phyloP scores from a whole-genome alignment of 2,113 vertebrate species.

The Cryptotis parvus region DNA sequence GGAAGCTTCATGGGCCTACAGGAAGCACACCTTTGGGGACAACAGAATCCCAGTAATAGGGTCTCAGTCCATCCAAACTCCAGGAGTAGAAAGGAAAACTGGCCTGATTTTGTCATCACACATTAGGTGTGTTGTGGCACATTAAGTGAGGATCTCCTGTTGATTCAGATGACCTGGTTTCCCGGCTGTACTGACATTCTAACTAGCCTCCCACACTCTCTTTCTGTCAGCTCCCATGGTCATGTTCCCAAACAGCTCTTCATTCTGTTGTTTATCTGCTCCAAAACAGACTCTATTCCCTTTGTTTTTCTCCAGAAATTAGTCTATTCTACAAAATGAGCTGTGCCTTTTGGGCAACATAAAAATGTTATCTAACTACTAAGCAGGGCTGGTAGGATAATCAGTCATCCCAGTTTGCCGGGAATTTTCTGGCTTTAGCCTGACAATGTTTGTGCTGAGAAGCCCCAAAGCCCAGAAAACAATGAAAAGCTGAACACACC shows the following conservation, averaged over 20 bases:
- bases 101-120: not conserved
- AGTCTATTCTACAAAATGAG: not conserved
- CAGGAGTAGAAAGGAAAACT: not conserved
- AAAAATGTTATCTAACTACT: not conserved
- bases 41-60: no score
- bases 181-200: not conserved
- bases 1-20: no score
- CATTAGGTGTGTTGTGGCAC: not conserved
- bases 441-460: not conserved
- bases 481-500: not conserved
- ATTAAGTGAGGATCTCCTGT: not conserved
- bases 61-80: not conserved
- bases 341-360: conserved; percentile 3
- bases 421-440: not conserved
- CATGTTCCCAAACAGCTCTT: not conserved
- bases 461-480: not conserved
- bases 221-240: not conserved
- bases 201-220: not conserved
- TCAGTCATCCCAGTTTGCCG: not conserved
- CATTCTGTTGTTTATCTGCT: not conserved
- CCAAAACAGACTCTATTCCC: not conserved
- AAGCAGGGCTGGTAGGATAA: not conserved
- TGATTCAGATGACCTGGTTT: not conserved
- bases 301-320: conserved; percentile 3
- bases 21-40: no score